Evolutionary conservation across 2,113 vertebrate species (phyloP), one percentile per base, ranked within the genome.

Genomic region (Coreoperca whiteheadi): DNA sequence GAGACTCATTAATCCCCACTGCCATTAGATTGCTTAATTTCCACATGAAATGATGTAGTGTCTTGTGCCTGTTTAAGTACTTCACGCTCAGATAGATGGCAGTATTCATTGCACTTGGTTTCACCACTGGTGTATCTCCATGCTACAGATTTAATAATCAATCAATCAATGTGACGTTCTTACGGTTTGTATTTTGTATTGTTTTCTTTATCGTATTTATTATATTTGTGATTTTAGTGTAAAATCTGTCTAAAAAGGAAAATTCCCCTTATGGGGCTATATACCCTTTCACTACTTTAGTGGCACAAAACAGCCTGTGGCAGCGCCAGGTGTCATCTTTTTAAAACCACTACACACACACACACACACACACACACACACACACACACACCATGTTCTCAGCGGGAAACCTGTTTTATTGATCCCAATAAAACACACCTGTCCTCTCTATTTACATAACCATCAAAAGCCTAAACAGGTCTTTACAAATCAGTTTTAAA

Each of bases 361-460:
- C 14, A 46, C 43, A 15, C 60, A 76, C 59, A 37, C 11, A 60
- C 43, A 77, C 61, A 46, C 14, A 46, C 61, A 76, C 59, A 37
- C 11, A 60, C 43, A 77, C 61, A 46, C 14, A 46, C 43, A 15
- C 60, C 34, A 21, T 5, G 0, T 63, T 37, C 79, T 79, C 78
- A 66, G 84, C 4, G 70, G 86, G 86, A 92, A 90, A 79, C 81
- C 67, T 30, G 72, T 67, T 92, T 91, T 90, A 92, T 69, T 61
- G 82, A 77, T 72, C 23, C 60, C 61, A 87, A 75, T 94, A 89
- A 93, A 93, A 81, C 79, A 68, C 74, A 84, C 65, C 73, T 82
- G 83, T 56, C 71, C 41, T 80, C 78, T 54, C 16, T 4, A 12
- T 80, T 57, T 32, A 11, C 30, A 72, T 10, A 34, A 51, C 18